Conservation (phyloP, 2,113 vertebrate genomes). For the Menura novaehollandiae region DNA sequence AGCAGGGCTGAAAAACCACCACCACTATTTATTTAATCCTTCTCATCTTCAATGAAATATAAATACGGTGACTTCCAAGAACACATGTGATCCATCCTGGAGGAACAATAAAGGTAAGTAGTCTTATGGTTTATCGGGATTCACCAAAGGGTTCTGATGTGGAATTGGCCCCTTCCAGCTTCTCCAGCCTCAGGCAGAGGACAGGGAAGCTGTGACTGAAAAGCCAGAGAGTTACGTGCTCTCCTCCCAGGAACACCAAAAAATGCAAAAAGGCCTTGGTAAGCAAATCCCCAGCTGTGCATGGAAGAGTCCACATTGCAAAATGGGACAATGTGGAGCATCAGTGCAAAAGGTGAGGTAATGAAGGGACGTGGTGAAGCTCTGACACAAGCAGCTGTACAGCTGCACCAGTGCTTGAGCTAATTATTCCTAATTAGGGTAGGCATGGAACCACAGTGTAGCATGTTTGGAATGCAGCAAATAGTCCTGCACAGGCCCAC, state of each 20-base stretch:
- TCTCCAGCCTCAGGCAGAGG: not conserved
- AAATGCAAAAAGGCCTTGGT: not conserved
- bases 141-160: conserved; percentile 8
- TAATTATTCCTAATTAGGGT: conserved; percentile 20
- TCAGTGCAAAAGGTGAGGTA: not conserved
- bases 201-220: not conserved
- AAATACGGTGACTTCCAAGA: not conserved
- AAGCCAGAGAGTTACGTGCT: not conserved
- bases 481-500: not conserved
- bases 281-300: not conserved
- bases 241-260: not conserved
- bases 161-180: not conserved
- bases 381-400: not conserved
- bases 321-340: not conserved
- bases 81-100: not conserved
- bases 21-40: not conserved
- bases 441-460: not conserved
- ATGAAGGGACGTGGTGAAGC: not conserved
- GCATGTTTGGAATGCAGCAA: accelerated
- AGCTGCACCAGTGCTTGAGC: not conserved
- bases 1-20: not conserved
- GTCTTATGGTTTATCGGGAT: not conserved
- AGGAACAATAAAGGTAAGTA: conserved; percentile 2
- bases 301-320: not conserved
- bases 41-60: not conserved